Base-by-base conservation (phyloP, 2,113 vertebrate genomes). In the Gallinago undulata region DNA sequence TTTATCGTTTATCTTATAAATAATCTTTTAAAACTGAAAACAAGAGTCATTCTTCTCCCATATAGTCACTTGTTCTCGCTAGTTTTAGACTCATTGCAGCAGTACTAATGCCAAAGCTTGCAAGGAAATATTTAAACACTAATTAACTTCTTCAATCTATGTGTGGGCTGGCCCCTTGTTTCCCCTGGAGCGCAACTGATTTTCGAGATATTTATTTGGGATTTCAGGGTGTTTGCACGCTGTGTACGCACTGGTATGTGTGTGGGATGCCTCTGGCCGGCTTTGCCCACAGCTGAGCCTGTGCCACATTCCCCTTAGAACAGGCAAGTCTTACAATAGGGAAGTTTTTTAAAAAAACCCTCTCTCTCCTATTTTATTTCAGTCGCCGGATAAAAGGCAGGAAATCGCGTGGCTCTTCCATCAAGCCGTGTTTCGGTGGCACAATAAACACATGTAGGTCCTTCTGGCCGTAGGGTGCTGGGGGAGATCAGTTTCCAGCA, bases 111-210 rank as follows among this genome's bases (percentile, higher is more conserved):
- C 84, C 94, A 80, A 72, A 94, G 74, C 66, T 88, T 45, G 70
- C 94, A 87, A 70, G 41, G 84, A 94, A 89, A 87, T 79, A 89
- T 83, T 95, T 82, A 85, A 95, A 82, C 75, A 21, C 91, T 93
- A 94, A 97, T 96, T 95, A 94, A 94, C 84, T 90, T 91, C 62
- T 94, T 94, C 84, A 82, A 94, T 89, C 77, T 89, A 13, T 62
- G 84, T 73, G 94, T 94, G 93, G 96, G 96, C 78, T 93, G 94
- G 74, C 74, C 55, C 28, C 13, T 76, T 89, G 69, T 92, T 94
- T 89, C 41, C 87, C 87, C 89, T 55, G 62, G 66, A 92, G 90
- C 86, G 87, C 69, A 85, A 87, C 16, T 89, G 94, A 85, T 95
- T 92, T 76, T 92, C 0, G 2, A 89, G 94, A 73, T 89, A 91